Evolutionary conservation across 2,797 vertebrate species (phyloP), one percentile per base, ranked within the genome.

Genomic region (Pelobates cultripes): DNA sequence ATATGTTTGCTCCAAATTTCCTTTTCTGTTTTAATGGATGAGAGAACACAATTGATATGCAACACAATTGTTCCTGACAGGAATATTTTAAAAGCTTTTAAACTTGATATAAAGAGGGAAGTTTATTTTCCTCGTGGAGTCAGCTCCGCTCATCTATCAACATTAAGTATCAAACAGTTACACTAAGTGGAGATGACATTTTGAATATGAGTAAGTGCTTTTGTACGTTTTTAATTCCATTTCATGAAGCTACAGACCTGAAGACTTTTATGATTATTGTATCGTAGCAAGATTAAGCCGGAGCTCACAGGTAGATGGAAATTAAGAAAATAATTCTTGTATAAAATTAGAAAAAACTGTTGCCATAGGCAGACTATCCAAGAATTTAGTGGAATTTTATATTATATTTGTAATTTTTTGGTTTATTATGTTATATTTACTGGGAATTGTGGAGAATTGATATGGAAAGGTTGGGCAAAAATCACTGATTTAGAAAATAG

Each of bases 21-120:
- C 85, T 86, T 87, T 72, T 85, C 83, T 87, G 81, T 87, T 83
- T 71, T 43, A 86, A 79, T 81, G 80, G 80, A 77, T 67, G 83
- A 82, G 80, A 85, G 87, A 88, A 86, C 85, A 86, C 86, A 89
- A 93, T 87, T 92, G 90, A 93, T 93, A 90, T 43, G 70, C 86
- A 86, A 12, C 88, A 79, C 91, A 91, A 93, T 94, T 88, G 70
- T 61, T 90, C 80, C 84, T 93, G 94, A 93, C 93, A 92, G 86
- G 88, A 79, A 86, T 86, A 87, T 91, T 93, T 90, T 89, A 87
- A 91, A 92, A 92, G 91, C 91, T 92, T 93, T 93, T 89, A 88
- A 86, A 87, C 77, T 53, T 73, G 87, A 89, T 91, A 85, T 91
- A 87, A 83, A 87, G 82, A 86, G 86, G 87, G 85, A 90, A 89